phyloP scores from a whole-genome alignment of 37 sponge, comb jelly and placozoan genomes.

The Ephydatia muelleri region DNA sequence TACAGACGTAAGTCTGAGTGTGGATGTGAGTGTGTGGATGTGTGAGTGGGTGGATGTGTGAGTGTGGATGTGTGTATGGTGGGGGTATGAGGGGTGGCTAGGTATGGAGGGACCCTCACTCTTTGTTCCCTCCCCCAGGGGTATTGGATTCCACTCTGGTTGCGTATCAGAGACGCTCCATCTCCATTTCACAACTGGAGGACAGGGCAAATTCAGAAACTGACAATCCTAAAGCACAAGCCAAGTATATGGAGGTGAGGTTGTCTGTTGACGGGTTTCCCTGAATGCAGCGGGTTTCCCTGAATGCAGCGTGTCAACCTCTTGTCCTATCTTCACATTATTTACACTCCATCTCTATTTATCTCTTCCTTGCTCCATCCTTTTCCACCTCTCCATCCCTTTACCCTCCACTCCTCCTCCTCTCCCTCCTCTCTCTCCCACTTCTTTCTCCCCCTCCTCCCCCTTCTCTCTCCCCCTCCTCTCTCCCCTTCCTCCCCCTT shows the following conservation, averaged over 20 bases:
- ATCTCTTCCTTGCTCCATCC: no score
- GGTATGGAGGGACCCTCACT: background rate
- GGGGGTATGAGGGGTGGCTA: background rate
- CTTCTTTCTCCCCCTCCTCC: background rate
- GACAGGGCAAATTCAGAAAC: conserved; percentile 71
- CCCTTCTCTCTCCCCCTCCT: background rate
- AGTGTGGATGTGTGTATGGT: no score
- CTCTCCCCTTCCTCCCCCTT: background rate
- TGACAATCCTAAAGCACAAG: conserved; percentile 68
- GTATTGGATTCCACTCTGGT: background rate
- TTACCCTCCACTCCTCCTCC: no score
- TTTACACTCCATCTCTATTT: no score
- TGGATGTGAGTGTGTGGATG: no score
- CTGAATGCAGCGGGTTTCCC: no score
- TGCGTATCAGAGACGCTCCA: background rate
- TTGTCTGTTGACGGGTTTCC: no score
- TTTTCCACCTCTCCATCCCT: no score
- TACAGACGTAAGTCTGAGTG: background rate
- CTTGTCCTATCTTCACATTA: no score
- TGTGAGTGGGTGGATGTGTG: no score
- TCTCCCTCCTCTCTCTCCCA: background rate
- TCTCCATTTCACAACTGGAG: conserved; percentile 51
- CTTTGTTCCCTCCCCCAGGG: background rate
- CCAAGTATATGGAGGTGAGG: conserved; percentile 64
- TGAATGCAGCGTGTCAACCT: no score